phyloP scores from a whole-genome alignment of 2,113 vertebrate species.

The Naja naja region DNA sequence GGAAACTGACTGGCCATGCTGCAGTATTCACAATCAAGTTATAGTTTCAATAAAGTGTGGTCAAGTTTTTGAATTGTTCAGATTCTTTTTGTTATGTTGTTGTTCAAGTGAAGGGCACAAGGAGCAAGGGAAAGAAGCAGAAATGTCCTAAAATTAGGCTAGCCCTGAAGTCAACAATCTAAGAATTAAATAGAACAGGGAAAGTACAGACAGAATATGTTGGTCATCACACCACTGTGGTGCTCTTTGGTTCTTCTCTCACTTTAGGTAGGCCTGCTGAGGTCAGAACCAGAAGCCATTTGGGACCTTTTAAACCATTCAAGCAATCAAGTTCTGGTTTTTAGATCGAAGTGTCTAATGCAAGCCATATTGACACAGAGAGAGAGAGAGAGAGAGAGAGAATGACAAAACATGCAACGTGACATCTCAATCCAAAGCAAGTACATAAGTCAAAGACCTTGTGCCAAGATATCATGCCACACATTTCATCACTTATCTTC shows the following conservation, averaged over 20 bases:
- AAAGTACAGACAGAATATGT: background rate
- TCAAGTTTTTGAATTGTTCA: background rate
- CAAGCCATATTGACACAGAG: background rate
- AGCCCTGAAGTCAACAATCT: background rate
- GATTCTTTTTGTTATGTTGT: background rate
- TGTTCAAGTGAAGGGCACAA: background rate
- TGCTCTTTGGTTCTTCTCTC: background rate
- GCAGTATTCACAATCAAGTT: background rate
- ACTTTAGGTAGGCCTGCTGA: background rate
- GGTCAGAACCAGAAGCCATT: background rate
- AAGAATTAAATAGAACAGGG: background rate
- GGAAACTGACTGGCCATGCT: background rate
- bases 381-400: too few species aligned
- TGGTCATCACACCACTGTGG: background rate
- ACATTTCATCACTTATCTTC: background rate
- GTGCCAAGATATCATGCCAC: background rate
- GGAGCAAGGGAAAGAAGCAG: background rate
- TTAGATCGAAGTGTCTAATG: background rate
- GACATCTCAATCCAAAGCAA: background rate
- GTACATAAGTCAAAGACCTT: background rate
- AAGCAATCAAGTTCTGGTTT: background rate
- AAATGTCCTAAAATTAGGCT: background rate
- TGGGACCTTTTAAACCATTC: background rate
- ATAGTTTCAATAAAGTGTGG: background rate
- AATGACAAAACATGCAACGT: background rate